A percentile compares a stretch with the other conserved stretches of the same genome.
Conservation (phyloP, 2,113 vertebrate species). For the Lophura nycthemera region DNA sequence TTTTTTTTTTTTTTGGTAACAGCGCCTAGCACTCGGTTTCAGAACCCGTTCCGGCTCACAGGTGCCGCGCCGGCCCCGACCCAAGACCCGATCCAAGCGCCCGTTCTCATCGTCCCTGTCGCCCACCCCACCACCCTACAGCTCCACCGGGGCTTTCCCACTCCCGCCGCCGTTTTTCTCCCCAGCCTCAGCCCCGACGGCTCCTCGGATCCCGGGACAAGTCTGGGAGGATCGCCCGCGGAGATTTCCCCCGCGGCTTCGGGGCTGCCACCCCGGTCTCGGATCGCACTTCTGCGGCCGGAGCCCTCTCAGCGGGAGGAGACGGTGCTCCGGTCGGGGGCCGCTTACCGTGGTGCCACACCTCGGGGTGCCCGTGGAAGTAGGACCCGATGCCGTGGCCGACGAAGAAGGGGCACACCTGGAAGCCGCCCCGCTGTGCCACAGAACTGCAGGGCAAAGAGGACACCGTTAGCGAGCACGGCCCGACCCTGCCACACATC, state of each 20-base stretch:
- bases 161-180: too few relatives aligned
- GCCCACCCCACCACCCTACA: too few relatives aligned
- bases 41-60: background rate
- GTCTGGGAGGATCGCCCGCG: background rate
- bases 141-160: too few relatives aligned
- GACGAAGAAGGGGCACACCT: constrained; percentile 91
- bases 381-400: constrained; percentile 95
- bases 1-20: background rate
- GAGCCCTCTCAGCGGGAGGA: background rate
- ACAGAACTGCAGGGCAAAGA: constrained; percentile 80
- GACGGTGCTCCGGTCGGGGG: background rate
- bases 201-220: background rate
- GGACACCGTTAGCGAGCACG: background rate
- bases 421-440: constrained; percentile 80
- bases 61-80: background rate
- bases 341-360: constrained; percentile 94
- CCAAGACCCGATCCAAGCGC: background rate
- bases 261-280: too few relatives aligned
- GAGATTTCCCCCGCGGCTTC: background rate
- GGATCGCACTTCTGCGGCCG: background rate
- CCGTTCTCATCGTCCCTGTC: background rate
- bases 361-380: constrained; percentile 95
- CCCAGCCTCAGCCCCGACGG: too few relatives aligned
- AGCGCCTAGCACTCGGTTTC: background rate
- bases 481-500: rapidly evolving